Base-by-base conservation (phyloP, 92 coral and sea anemone genomes). In the Montipora capitata region DNA sequence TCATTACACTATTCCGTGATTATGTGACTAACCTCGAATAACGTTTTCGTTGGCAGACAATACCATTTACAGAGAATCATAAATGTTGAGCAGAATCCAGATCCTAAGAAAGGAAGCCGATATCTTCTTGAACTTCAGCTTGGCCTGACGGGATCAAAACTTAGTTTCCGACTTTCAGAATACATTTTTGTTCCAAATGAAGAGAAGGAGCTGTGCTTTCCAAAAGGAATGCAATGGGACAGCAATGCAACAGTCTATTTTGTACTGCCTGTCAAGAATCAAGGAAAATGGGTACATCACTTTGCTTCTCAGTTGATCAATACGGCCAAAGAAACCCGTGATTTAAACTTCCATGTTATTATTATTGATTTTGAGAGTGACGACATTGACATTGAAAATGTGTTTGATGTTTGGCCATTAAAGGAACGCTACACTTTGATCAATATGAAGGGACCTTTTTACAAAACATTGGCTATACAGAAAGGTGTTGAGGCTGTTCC, bases 211-310 rank as follows among this genome's bases (percentile, higher is more conserved):
- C 35, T 27, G 35, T 76, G 90, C 48, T 74, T 88, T 65, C 81
- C 89, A 13, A 81, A 68, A 85, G 73, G 82, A 35, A 71, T 68
- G 75, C 39, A 40, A 12, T 85, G 94, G 94, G 38, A 90, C 15
- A 87, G 78, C 62, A 87, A 90, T 83, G 91, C 85, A 69, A 85
- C 86, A 40, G 77, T 90, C 39, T 90, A 90, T 76, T 72, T 86
- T 83, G 80, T 90, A 58, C 79, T 90, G 43, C 89, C 94, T 67
- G 94, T 86, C 5, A 90, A 90, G 58, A 85, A 27, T 27, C 35
- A 27, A 27, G 35, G 35, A 27, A 27, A 27, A 27, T 27, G 35
- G 35, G 35, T 27, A 27, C 35, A 27, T 27, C 35, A 27, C 35
- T 27, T 27, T 27, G 35, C 35, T 27, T 27, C 35, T 1, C 35